Base-by-base conservation (phyloP, 2,888 invertebrate genomes). In the Microctonus brassicae region DNA sequence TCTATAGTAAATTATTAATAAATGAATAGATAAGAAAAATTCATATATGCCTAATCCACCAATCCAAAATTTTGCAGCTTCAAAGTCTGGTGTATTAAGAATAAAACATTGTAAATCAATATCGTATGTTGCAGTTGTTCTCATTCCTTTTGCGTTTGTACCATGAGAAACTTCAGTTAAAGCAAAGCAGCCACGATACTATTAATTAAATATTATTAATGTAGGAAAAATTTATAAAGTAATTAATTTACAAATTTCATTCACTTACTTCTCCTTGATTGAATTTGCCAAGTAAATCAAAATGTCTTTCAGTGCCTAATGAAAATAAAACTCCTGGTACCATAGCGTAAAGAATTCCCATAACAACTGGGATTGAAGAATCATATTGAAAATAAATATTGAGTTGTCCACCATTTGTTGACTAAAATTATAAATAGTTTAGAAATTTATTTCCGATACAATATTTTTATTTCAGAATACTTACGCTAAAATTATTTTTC, bases 41-140 rank as follows among this genome's bases (percentile, higher is more conserved):
- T 17, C 17, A 29, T 17, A 84, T 87, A 88, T 89, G 90, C 95
- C 95, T 89, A 96, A 90, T 89, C 97, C 97, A 80, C 98, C 98
- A 81, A 94, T 93, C 98, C 98, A 98, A 88, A 97, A 97, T 90
- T 99, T 99, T 67, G 97, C 96, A 9, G 98, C 96, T 88, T 97
- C 95, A 89, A 97, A 95, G 88, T 97, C 95, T 0, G 98, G 97
- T 0, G 97, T 95, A 86, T 97, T 92, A 11, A 99, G 90, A 69
- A 97, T 90, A 88, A 97, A 98, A 88, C 94, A 93, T 88, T 93
- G 90, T 17, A 92, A 91, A 39, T 88, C 86, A 0, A 92, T 90
- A 87, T 97, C 95, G 88, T 94, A 98, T 0, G 92, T 95, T 4
- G 98, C 97, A 7, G 93, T 95, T 0, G 98, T 98, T 80, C 95